A percentile compares a stretch with the other conserved stretches of the same genome.
phyloP scores from a whole-genome alignment of 2,113 vertebrate species.

The Rhipidura dahli region DNA sequence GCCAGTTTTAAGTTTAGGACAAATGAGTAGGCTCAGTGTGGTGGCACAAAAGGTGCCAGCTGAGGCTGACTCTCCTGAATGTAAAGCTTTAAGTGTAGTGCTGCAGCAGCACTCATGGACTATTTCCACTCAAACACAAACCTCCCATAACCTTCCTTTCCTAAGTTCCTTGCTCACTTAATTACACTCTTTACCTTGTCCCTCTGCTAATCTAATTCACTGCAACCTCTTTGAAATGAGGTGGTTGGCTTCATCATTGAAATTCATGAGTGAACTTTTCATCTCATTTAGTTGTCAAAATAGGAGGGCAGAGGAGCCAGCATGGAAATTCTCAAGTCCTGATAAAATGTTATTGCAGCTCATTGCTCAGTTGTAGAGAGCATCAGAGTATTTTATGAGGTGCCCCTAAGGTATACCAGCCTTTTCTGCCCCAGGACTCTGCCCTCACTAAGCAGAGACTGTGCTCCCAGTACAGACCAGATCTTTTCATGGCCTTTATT shows the following conservation, averaged over 20 bases:
- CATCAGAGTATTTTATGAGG: neutral
- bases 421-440: neutral
- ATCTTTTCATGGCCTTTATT: neutral
- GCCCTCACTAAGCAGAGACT: neutral
- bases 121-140: neutral
- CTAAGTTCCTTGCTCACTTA: neutral
- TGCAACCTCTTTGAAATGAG: neutral
- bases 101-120: neutral
- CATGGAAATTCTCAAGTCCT: neutral
- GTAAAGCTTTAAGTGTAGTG: neutral
- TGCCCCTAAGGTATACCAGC: neutral
- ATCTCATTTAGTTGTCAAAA: neutral
- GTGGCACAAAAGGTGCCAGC: neutral
- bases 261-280: neutral
- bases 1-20: neutral
- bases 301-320: neutral
- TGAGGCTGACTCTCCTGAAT: neutral
- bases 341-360: neutral
- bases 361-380: neutral
- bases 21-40: accelerated
- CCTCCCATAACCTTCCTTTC: neutral
- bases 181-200: neutral
- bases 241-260: neutral
- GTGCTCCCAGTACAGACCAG: neutral
- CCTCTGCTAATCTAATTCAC: neutral